Evolutionary conservation across 2,888 invertebrate genomes (phyloP).

Genomic region (Hydropsyche betteni): DNA sequence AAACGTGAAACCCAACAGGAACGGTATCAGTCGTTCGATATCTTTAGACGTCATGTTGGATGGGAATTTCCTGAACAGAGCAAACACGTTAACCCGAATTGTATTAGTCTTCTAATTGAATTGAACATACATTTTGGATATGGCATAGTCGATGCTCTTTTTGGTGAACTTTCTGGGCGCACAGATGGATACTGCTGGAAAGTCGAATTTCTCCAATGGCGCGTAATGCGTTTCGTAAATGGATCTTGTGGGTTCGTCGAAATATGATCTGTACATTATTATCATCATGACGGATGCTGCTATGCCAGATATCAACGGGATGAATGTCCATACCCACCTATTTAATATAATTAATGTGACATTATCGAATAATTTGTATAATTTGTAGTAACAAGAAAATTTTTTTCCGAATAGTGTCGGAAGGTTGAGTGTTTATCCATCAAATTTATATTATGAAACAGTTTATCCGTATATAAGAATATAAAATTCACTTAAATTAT

Average conservation of each 20-base stretch:
- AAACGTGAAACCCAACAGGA: slow-evolving; percentile 53
- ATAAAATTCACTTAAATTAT: too few species aligned
- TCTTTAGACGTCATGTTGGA: slow-evolving; percentile 51
- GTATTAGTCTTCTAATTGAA: too few species aligned
- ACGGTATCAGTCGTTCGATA: slow-evolving; percentile 53
- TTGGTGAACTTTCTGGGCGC: slow-evolving; percentile 54
- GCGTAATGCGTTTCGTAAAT: slow-evolving; percentile 55
- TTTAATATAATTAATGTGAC: too few species aligned
- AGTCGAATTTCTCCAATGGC: slow-evolving; percentile 55
- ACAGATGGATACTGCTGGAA: slow-evolving; percentile 59
- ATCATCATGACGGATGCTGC: slow-evolving; percentile 57
- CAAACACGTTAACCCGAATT: neutral
- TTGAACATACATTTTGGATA: slow-evolving; percentile 52
- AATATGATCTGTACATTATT: slow-evolving; percentile 57
- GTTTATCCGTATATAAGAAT: too few species aligned
- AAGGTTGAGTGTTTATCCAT: too few species aligned
- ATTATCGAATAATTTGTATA: too few species aligned
- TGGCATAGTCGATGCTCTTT: slow-evolving; percentile 53
- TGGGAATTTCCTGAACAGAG: slow-evolving; percentile 53
- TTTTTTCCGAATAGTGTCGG: too few species aligned
- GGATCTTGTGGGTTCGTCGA: slow-evolving; percentile 57
- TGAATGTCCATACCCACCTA: slow-evolving; percentile 55
- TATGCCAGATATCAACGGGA: slow-evolving; percentile 53
- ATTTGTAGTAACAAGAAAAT: too few species aligned
- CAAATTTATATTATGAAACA: too few species aligned